Conservation (phyloP, 2,888 invertebrate species). For the Rugalucina vietnamica region DNA sequence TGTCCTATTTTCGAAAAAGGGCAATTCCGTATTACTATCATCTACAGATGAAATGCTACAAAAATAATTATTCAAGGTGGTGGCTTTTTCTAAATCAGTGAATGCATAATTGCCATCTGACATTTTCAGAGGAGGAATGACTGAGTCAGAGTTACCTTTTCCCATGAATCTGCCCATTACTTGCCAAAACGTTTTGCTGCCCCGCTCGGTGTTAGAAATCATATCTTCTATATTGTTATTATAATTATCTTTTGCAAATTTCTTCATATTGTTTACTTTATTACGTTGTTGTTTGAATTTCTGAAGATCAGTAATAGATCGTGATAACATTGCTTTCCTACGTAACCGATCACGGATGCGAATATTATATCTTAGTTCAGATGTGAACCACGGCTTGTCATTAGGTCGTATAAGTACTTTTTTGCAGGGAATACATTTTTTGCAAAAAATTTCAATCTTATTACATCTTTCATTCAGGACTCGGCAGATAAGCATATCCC, state of each 20-base stretch:
- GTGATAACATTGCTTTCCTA: not conserved
- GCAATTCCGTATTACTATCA: not conserved
- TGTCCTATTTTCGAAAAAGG: not conserved
- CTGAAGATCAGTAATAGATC: not conserved
- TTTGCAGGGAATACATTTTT: not conserved
- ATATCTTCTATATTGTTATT: not conserved
- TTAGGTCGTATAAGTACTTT: not conserved
- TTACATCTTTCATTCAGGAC: no score
- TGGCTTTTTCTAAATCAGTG: not conserved
- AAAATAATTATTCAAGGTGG: not conserved
- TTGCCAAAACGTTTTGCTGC: not conserved
- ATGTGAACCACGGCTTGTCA: not conserved
- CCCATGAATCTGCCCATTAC: not conserved
- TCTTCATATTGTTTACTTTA: not conserved
- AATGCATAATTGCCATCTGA: not conserved
- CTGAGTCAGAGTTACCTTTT: not conserved
- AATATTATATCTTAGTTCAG: not conserved
- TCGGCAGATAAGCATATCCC: no score
- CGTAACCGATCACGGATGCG: not conserved
- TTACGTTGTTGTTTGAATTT: not conserved
- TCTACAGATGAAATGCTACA: not conserved
- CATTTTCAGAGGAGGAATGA: not conserved
- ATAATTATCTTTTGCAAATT: not conserved
- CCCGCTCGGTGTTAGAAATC: not conserved
- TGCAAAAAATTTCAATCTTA: no score